These are phyloP conservation scores for Podotricha telesiphe DNA, from an alignment of 2,888 invertebrate species.

Conservation along the genomic window DNA sequence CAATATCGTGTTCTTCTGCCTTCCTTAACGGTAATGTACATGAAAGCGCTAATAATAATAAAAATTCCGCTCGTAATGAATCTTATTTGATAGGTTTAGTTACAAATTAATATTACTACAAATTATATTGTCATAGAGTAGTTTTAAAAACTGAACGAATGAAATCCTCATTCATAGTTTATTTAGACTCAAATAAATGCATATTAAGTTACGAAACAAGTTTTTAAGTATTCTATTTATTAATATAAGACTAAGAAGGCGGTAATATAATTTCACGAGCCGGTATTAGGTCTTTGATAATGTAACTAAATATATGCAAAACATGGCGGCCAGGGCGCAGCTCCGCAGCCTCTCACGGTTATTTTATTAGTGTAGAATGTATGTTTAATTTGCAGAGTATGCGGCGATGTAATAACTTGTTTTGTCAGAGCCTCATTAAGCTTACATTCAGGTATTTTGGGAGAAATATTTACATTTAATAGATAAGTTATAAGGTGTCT, in stretches of 20 bases:
- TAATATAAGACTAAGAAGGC: slow-evolving; percentile 6
- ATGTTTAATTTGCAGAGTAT: slow-evolving; percentile 44
- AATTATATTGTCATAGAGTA: too few relatives aligned
- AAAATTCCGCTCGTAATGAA: background rate
- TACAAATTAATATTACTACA: too few relatives aligned
- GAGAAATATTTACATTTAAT: slow-evolving; percentile 21
- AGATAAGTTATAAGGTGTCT: slow-evolving; percentile 12
- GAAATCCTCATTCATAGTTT: background rate
- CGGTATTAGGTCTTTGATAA: slow-evolving; percentile 25
- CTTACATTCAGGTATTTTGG: slow-evolving; percentile 30
- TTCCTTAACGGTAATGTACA: slow-evolving; percentile 53
- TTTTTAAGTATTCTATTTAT: slow-evolving; percentile 20
- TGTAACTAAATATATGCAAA: slow-evolving; percentile 43
- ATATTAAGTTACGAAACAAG: background rate
- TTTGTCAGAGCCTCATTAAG: slow-evolving; percentile 42
- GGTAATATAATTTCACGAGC: slow-evolving; percentile 6
- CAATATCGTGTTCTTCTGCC: slow-evolving; percentile 48
- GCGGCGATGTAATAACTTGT: slow-evolving; percentile 44
- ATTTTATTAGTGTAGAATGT: slow-evolving; percentile 43
- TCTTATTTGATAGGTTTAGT: background rate
- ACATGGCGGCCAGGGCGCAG: slow-evolving; percentile 42
- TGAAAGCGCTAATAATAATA: slow-evolving; percentile 23
- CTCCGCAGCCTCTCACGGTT: slow-evolving; percentile 44
- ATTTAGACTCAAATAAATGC: background rate
- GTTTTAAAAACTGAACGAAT: background rate